Percentiles rank a stretch among this genome's conserved stretches.
Conservation (phyloP, 2,888 invertebrate genomes). For the Oligia strigilis region DNA sequence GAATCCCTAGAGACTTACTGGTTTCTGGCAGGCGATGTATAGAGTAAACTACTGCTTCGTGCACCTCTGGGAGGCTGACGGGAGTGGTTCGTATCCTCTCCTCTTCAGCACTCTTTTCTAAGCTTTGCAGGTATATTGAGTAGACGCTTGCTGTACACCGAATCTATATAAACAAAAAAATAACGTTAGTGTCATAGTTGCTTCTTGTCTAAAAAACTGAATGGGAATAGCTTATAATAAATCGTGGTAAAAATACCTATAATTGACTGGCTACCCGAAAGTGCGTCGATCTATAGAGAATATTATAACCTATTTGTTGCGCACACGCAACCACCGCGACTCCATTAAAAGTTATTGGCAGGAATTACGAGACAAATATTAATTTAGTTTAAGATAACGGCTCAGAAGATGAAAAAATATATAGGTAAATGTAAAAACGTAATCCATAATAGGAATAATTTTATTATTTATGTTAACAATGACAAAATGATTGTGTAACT, state of each 20-base stretch:
- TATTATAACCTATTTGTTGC: too few relatives aligned
- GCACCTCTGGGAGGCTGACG: conserved; percentile 77
- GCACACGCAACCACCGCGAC: too few relatives aligned
- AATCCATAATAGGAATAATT: too few relatives aligned
- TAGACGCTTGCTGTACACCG: conserved; percentile 86
- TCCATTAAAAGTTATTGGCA: too few relatives aligned
- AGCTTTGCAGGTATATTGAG: conserved; percentile 83
- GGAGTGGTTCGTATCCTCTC: conserved; percentile 81
- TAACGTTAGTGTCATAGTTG: background rate
- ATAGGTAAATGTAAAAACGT: too few relatives aligned
- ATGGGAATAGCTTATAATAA: background rate
- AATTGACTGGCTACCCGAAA: background rate
- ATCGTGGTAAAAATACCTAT: background rate
- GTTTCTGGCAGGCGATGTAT: conserved; percentile 82
- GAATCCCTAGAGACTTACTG: conserved; percentile 71
- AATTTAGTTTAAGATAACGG: too few relatives aligned
- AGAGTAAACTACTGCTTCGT: conserved; percentile 82
- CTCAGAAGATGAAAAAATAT: too few relatives aligned
- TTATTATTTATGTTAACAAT: too few relatives aligned
- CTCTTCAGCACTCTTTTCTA: conserved; percentile 83
- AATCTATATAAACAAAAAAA: conserved; percentile 72
- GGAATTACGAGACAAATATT: too few relatives aligned
- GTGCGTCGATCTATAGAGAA: background rate
- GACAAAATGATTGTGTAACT: too few relatives aligned
- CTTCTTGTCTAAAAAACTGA: background rate